Conservation (phyloP, 2,797 vertebrate genomes). For the Momotus momota region DNA sequence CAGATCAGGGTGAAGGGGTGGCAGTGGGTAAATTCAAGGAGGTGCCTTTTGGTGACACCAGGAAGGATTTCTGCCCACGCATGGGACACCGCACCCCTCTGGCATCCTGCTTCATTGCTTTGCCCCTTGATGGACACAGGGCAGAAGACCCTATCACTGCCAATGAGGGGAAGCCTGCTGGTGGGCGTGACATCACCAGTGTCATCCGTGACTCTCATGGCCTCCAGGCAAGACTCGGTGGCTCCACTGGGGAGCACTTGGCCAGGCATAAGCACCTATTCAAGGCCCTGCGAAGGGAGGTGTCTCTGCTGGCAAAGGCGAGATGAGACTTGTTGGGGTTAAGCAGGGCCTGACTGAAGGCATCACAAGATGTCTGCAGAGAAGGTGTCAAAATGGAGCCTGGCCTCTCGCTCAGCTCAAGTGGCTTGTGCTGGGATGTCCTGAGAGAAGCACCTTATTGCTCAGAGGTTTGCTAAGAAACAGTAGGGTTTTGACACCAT, state of each 20-base stretch:
- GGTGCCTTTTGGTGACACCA: neutral
- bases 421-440: neutral
- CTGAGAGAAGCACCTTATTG: neutral
- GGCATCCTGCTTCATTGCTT: fast-evolving
- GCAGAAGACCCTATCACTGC: neutral
- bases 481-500: neutral
- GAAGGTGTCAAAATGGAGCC: conserved; percentile 55
- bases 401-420: neutral
- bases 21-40: neutral
- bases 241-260: neutral
- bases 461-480: neutral
- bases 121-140: neutral
- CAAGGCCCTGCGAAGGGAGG: neutral
- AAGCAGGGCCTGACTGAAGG: conserved; percentile 45
- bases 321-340: conserved; percentile 61
- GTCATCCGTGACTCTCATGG: neutral
- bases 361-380: conserved; percentile 58
- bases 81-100: neutral
- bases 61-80: neutral
- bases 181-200: neutral
- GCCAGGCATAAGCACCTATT: neutral
- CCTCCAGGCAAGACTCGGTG: fast-evolving
- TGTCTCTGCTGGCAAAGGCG: neutral
- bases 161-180: neutral
- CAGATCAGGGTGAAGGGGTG: neutral